phyloP scores from a whole-genome alignment of 2,113 vertebrate genomes.

The Zosterops pallidus region DNA sequence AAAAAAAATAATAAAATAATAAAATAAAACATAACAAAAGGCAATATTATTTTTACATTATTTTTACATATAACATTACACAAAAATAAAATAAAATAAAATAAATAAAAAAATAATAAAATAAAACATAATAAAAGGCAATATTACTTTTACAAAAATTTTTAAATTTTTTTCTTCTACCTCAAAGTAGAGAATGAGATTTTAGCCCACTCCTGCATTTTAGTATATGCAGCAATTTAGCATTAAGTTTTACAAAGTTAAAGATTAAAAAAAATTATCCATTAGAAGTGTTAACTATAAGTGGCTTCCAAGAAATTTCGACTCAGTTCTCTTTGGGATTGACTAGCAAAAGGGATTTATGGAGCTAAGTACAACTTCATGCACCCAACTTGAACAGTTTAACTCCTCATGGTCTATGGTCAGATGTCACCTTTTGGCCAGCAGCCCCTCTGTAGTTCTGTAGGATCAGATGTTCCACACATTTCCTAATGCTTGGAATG shows the following conservation, averaged over 20 bases:
- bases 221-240: not conserved
- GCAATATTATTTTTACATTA: not conserved
- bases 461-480: not conserved
- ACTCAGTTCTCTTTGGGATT: not conserved
- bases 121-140: not conserved
- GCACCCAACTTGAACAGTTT: too few relatives aligned
- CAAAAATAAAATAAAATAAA: not conserved
- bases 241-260: not conserved
- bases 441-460: not conserved
- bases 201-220: not conserved
- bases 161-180: not conserved
- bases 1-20: not conserved
- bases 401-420: not conserved
- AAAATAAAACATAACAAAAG: not conserved
- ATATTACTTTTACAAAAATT: too few relatives aligned
- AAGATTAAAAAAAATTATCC: not conserved
- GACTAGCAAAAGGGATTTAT: not conserved
- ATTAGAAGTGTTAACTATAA: not conserved
- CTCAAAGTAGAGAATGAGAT: not conserved
- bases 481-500: not conserved
- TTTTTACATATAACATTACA: too few relatives aligned
- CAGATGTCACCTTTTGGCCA: not conserved
- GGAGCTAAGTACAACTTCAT: not conserved
- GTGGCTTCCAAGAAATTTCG: not conserved
- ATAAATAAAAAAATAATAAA: not conserved